These are phyloP conservation scores for Spodoptera littoralis DNA, from an alignment of 2,888 invertebrate species.

Conservation along the genomic window DNA sequence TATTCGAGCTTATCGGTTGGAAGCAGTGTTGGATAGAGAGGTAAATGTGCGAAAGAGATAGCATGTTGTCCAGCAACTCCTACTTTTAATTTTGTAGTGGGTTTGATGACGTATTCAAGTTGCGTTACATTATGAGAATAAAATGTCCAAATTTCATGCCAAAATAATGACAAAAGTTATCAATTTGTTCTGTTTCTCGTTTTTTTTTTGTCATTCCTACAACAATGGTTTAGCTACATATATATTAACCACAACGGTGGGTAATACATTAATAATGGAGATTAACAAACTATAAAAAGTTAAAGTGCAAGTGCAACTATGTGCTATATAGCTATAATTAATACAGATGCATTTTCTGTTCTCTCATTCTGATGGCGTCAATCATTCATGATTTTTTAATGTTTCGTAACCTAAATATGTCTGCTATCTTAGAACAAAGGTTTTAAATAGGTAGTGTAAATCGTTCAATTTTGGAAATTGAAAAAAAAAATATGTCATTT, in stretches of 20 bases:
- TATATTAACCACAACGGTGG: too few relatives aligned
- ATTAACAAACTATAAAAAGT: too few relatives aligned
- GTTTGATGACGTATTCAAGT: slow-evolving; percentile 43
- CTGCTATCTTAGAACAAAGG: slow-evolving; percentile 10
- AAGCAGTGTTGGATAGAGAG: slow-evolving; percentile 90
- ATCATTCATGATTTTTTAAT: slow-evolving; percentile 2
- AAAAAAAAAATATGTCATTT: slow-evolving; percentile 1
- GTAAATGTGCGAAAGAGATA: slow-evolving; percentile 89
- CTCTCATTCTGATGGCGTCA: too few relatives aligned
- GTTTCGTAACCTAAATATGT: slow-evolving; percentile 39
- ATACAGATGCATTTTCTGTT: too few relatives aligned
- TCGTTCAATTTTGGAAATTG: slow-evolving; percentile 8
- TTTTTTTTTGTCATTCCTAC: too few relatives aligned
- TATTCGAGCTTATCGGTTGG: slow-evolving; percentile 89
- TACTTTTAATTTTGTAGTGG: slow-evolving; percentile 49
- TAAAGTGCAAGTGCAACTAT: too few relatives aligned
- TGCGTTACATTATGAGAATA: slow-evolving; percentile 8
- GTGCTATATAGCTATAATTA: too few relatives aligned
- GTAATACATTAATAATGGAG: too few relatives aligned
- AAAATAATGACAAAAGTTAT: too few relatives aligned
- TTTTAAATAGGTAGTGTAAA: slow-evolving; percentile 20
- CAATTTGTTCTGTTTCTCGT: too few relatives aligned
- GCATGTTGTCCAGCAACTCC: slow-evolving; percentile 64
- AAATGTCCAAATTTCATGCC: too few relatives aligned
- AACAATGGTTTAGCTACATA: too few relatives aligned